Base-by-base conservation (phyloP, 1,140 invertebrate species). In the Papilio glaucus region DNA sequence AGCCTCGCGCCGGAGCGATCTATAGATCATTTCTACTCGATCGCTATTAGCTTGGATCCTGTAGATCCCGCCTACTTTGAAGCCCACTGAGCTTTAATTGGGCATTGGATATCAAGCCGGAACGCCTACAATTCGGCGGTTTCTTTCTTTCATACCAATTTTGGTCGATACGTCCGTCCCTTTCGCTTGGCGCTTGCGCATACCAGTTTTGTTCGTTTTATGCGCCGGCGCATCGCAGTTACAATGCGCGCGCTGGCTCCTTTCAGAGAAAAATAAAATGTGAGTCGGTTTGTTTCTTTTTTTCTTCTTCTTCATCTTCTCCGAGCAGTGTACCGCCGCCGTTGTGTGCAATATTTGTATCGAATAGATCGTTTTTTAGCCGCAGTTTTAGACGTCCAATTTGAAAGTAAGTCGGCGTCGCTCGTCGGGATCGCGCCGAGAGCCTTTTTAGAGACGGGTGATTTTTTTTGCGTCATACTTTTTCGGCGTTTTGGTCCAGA, bases 41-140 rank as follows among this genome's bases (percentile, higher is more conserved):
- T 89, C 86, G 83, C 85, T 88, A 90, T 91, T 92, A 89, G 88
- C 79, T 77, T 88, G 86, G 81, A 87, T 87, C 83, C 71, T 38
- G 68, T 7, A 75, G 53, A 85, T 86, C 82, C 87, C 90, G 85
- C 90, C 90, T 79, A 84, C 81, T 72, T 88, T 63, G 81, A 90
- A 91, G 87, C 88, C 85, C 90, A 90, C 86, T 92, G 90, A 90
- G 78, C 90, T 87, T 92, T 88, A 92, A 91, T 92, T 92, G 90
- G 90, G 82, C 80, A 79, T 80, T 74, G 83, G 84, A 85, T 77
- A 85, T 75, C 83, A 89, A 76, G 77, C 78, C 76, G 85, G 76
- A 88, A 88, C 90, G 89, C 90, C 90, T 85, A 83, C 85, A 73
- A 57, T 72, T 72, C 65, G 33, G 7, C 70, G 62, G 29, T 89